These are phyloP conservation scores for Cryptophagus acutangulus DNA, from an alignment of 2,888 invertebrate genomes.

Conservation along the genomic window DNA sequence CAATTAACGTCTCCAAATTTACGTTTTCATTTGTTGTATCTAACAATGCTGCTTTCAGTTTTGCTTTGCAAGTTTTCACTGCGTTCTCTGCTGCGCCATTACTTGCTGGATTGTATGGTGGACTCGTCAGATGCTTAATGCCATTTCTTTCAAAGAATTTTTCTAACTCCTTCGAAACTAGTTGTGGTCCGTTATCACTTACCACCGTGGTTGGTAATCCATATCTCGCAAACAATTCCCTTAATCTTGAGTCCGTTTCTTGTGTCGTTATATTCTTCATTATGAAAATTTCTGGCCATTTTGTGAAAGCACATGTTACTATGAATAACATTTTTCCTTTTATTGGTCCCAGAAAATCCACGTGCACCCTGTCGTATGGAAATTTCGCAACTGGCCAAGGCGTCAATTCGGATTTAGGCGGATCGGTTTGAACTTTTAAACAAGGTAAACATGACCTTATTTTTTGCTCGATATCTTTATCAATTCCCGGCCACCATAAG, in stretches of 20 bases:
- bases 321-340: slow-evolving; percentile 10
- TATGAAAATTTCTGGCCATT: slow-evolving; percentile 11
- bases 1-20: slow-evolving; percentile 2
- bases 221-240: slow-evolving; percentile 12
- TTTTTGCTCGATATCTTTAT: background rate
- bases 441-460: background rate
- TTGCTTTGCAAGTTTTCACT: slow-evolving; percentile 11
- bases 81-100: slow-evolving; percentile 16
- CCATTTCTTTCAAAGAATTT: slow-evolving; percentile 11
- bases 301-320: slow-evolving; percentile 5
- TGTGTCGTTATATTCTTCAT: slow-evolving; percentile 7
- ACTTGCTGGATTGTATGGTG: slow-evolving; percentile 11
- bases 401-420: background rate
- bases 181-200: slow-evolving; percentile 16
- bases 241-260: slow-evolving; percentile 3
- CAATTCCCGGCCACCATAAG: slow-evolving; percentile 6
- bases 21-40: background rate
- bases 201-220: slow-evolving; percentile 10
- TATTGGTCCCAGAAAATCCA: slow-evolving; percentile 9
- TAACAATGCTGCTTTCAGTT: background rate
- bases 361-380: slow-evolving; percentile 6
- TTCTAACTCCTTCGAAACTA: slow-evolving; percentile 8
- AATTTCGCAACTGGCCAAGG: background rate
- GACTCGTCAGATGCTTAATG: slow-evolving; percentile 11
- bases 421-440: background rate